Evolutionary conservation across 2,797 vertebrate genomes (phyloP).

Genomic region (Spinus pinus): DNA sequence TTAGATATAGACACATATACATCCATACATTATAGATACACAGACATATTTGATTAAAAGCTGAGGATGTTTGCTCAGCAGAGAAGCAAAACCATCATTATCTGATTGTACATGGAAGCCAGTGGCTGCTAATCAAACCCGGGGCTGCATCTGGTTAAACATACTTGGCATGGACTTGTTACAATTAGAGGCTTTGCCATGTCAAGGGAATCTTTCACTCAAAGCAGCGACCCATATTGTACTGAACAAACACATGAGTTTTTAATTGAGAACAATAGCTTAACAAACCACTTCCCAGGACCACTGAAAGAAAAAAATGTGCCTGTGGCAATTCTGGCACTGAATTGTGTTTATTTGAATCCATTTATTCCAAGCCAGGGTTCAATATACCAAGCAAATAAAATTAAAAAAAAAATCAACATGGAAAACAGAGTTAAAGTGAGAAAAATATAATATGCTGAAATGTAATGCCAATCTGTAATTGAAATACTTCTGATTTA

Average conservation of each 20-base stretch:
- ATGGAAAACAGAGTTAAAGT: conserved; percentile 51
- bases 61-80: conserved; percentile 74
- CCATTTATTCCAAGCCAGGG: conserved; percentile 69
- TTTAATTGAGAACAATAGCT: conserved; percentile 86
- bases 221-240: conserved; percentile 81
- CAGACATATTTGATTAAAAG: conserved; percentile 75
- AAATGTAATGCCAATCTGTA: neutral
- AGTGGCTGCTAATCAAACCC: conserved; percentile 79
- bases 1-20: neutral
- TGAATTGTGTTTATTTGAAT: conserved; percentile 76
- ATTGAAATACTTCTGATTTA: conserved; percentile 12
- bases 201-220: conserved; percentile 86
- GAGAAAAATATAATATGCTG: conserved; percentile 41
- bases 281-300: conserved; percentile 86
- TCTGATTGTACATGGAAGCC: conserved; percentile 81
- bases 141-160: conserved; percentile 79
- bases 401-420: conserved; percentile 40
- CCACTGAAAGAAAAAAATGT: conserved; percentile 80
- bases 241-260: conserved; percentile 87
- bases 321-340: conserved; percentile 79
- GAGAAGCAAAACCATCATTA: conserved; percentile 79
- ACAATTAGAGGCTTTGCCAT: conserved; percentile 82
- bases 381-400: conserved; percentile 66
- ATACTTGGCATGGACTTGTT: conserved; percentile 78
- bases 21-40: neutral